These are phyloP conservation scores for Oxyura jamaicensis DNA, from an alignment of 2,113 vertebrate genomes.

Conservation along the genomic window DNA sequence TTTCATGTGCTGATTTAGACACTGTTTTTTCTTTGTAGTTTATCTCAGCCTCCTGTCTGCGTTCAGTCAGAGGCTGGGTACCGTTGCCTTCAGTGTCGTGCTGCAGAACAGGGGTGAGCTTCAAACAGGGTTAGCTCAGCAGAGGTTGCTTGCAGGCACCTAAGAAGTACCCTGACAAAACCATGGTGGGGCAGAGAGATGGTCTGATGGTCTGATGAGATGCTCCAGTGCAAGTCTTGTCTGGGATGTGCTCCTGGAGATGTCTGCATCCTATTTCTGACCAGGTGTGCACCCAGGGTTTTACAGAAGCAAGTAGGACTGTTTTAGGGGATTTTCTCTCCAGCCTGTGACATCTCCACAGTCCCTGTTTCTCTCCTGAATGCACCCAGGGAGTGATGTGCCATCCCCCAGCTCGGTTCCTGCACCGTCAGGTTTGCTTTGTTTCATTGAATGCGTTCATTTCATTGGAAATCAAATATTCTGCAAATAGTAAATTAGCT, in stretches of 20 bases:
- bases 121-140: not conserved
- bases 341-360: not conserved
- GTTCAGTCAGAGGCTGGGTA: not conserved
- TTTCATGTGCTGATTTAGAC: not conserved
- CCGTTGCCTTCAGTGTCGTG: not conserved
- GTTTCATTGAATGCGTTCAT: not conserved
- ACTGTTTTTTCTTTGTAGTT: not conserved
- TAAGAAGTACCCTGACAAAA: not conserved
- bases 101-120: not conserved
- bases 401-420: not conserved
- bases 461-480: not conserved
- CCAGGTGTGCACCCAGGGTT: not conserved
- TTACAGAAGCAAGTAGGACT: not conserved
- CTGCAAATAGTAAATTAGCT: not conserved
- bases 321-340: not conserved
- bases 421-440: not conserved
- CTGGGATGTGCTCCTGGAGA: not conserved
- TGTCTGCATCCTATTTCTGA: not conserved
- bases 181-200: not conserved
- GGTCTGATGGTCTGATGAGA: too few species aligned
- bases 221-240: not conserved
- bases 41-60: not conserved
- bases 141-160: not conserved
- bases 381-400: rapidly evolving
- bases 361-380: not conserved